These are phyloP conservation scores for Brachirus orientalis DNA, from an alignment of 2,113 vertebrate genomes.

Conservation along the genomic window DNA sequence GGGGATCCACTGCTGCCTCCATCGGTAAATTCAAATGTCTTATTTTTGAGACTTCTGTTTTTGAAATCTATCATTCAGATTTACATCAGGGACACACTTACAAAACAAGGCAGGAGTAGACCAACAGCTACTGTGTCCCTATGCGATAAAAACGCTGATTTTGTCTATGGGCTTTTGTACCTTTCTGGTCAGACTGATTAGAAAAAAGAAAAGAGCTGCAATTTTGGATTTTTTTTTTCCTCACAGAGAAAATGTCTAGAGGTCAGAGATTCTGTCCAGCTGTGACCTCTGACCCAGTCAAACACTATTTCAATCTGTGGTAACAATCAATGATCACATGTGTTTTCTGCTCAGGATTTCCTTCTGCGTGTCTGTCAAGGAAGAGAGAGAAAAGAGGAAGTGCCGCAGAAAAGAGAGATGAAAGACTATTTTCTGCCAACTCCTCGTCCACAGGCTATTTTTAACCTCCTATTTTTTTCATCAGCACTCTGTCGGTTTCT, in stretches of 20 bases:
- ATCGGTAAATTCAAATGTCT: too few relatives aligned
- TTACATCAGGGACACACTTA: too few relatives aligned
- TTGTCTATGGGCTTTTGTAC: too few relatives aligned
- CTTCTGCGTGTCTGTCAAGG: not conserved
- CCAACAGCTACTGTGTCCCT: too few relatives aligned
- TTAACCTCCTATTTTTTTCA: conserved; percentile 53
- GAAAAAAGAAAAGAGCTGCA: not conserved
- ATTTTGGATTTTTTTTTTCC: not conserved
- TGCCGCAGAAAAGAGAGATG: conserved; percentile 38
- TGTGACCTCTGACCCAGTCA: not conserved
- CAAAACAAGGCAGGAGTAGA: too few relatives aligned
- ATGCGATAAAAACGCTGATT: too few relatives aligned
- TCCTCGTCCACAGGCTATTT: conserved; percentile 62
- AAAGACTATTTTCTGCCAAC: conserved; percentile 59
- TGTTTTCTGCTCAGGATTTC: conserved; percentile 10
- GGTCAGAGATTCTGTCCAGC: not conserved
- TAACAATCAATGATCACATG: not conserved
- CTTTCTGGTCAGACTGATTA: not conserved
- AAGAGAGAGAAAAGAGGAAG: not conserved
- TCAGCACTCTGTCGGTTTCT: conserved; percentile 47
- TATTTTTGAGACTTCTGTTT: too few relatives aligned
- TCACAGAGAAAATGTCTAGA: not conserved
- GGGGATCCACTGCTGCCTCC: too few relatives aligned
- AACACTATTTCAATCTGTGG: not conserved
- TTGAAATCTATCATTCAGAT: too few relatives aligned